These are phyloP conservation scores for Rousettus leschenaultii DNA, from an alignment of 2,113 vertebrate genomes.

Conservation along the genomic window DNA sequence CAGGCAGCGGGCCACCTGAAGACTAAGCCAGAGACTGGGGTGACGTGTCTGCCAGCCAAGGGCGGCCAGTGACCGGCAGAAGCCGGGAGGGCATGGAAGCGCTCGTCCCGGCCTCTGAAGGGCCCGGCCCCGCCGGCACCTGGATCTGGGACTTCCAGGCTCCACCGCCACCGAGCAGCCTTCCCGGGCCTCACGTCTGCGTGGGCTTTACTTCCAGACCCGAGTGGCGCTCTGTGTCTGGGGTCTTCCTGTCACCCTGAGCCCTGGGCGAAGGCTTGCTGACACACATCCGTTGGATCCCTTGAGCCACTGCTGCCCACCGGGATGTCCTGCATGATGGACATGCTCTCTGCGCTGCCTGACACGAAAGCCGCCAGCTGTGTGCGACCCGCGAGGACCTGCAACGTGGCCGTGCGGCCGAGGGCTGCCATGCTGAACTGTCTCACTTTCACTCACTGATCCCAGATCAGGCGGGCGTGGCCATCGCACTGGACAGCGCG, in stretches of 20 bases:
- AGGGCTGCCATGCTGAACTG: not conserved
- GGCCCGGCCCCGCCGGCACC: not conserved
- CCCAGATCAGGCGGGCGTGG: not conserved
- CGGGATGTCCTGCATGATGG: fast-evolving
- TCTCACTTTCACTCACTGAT: too few species aligned
- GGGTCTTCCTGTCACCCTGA: not conserved
- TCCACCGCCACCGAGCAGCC: too few species aligned
- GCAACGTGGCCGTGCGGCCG: not conserved
- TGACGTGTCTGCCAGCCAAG: not conserved
- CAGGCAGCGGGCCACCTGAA: not conserved
- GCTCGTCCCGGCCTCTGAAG: not conserved
- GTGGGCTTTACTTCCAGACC: not conserved
- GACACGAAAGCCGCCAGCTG: not conserved
- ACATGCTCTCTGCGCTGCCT: not conserved
- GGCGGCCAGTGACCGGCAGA: not conserved
- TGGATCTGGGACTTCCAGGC: not conserved
- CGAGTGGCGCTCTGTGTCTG: not conserved
- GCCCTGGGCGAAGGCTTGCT: not conserved
- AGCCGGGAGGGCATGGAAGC: not conserved
- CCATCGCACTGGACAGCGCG: fast-evolving
- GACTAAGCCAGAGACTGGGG: not conserved
- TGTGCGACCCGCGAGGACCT: not conserved
- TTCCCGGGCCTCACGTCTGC: not conserved
- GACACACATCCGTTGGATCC: not conserved
- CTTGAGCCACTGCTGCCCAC: fast-evolving